Base-by-base conservation (phyloP, 2,797 vertebrate species). In the Apogon hyalosoma region DNA sequence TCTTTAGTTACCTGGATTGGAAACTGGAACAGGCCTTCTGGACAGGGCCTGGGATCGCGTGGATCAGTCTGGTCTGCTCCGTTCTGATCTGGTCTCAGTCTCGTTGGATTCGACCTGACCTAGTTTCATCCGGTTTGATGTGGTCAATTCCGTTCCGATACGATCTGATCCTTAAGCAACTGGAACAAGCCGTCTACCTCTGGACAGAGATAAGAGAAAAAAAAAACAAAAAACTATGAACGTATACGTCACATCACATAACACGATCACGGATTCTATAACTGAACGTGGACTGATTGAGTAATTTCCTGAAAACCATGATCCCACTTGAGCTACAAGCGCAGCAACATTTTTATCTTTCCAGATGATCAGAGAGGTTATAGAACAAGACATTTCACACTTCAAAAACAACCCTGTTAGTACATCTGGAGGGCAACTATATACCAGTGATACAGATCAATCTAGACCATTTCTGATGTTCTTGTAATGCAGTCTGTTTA, bases 1-100 rank as follows among this genome's bases (percentile, higher is more conserved):
- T 52, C 48, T 60, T 69, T 8, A n/a, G 28, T 73, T 82, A 92
- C 90, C 91, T 89, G 77, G 81, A 82, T 84, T 82, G 73, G 80
- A 85, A 85, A 87, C 83, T 83, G 84, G 81, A 77, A 80, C 82
- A 80, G 79, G 78, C 76, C 76, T 88, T 73, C 76, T 79, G 63
- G 46, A 75, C 0, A 31, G 33, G 64, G 69, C 83, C 75, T 42
- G 78, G 59, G 64, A 5, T 47, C 0, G 56, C 18, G 31, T 56
- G 69, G 73, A 75, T 86, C 77, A 72, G 62, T 69, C 62, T 55
- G 71, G 71, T 87, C 60, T 19, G 48, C 57, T 80, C 54, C 0
- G 63, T 77, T 71, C 60, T 60, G 63, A 47, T 71, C 55, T 81
- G 74, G 69, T 79, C 57, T 68, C 16, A 14, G 48, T 79, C 18